Conservation (phyloP, 2,888 invertebrate genomes). For the Meandrusa payeni region DNA sequence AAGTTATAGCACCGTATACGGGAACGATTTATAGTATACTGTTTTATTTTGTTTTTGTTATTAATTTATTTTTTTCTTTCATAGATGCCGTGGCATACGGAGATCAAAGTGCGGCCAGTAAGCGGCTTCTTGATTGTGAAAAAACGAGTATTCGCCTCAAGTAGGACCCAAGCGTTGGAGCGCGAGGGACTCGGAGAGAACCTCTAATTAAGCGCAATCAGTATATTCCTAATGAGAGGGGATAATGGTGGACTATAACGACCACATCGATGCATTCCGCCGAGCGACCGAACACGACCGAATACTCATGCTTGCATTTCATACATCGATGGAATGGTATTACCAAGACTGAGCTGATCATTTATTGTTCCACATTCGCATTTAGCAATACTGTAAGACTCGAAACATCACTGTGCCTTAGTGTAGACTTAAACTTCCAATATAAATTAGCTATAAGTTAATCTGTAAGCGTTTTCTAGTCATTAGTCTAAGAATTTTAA, state of each 20-base stretch:
- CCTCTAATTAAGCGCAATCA: slow-evolving; percentile 80
- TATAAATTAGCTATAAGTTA: slow-evolving; percentile 47
- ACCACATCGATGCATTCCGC: slow-evolving; percentile 75
- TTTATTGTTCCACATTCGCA: slow-evolving; percentile 66
- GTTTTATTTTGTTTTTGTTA: no score
- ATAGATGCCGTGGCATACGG: slow-evolving; percentile 70
- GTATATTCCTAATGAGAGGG: slow-evolving; percentile 80
- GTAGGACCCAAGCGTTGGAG: slow-evolving; percentile 61
- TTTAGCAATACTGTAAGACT: slow-evolving; percentile 66
- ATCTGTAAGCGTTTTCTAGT: slow-evolving; percentile 70
- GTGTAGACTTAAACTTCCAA: slow-evolving; percentile 63
- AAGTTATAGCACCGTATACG: no score
- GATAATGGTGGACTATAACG: slow-evolving; percentile 77
- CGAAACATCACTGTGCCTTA: slow-evolving; percentile 73
- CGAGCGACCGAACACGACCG: slow-evolving; percentile 57
- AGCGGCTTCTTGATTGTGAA: slow-evolving; percentile 75
- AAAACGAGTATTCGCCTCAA: slow-evolving; percentile 70
- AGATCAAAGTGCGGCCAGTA: slow-evolving; percentile 73
- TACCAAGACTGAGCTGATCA: slow-evolving; percentile 71
- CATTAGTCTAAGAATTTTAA: slow-evolving; percentile 61
- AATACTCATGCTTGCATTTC: slow-evolving; percentile 66
- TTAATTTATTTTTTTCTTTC: slow-evolving; percentile 50
- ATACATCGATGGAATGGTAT: slow-evolving; percentile 63
- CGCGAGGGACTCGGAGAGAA: slow-evolving; percentile 67
- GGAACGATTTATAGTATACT: no score